Conservation (phyloP, 2,113 vertebrate genomes). For the Eclectus roratus region DNA sequence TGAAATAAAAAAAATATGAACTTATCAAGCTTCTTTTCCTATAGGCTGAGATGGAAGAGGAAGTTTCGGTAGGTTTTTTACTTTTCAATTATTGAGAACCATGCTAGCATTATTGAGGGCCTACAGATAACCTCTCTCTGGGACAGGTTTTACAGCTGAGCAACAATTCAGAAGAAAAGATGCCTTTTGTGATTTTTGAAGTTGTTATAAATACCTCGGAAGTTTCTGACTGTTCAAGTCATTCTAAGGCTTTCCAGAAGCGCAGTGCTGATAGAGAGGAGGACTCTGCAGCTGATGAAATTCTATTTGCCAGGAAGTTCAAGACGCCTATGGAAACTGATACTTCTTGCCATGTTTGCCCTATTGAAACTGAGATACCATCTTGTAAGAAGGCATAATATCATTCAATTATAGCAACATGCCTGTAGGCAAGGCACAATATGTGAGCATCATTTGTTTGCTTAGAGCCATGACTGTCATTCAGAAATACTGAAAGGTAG, state of each 20-base stretch:
- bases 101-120: background rate
- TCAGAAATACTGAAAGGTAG: constrained; percentile 61
- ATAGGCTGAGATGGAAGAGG: background rate
- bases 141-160: background rate
- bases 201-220: background rate
- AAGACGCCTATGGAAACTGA: background rate
- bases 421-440: constrained; percentile 61
- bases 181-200: background rate
- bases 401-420: constrained; percentile 35
- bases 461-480: constrained; percentile 44
- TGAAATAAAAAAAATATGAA: background rate
- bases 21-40: background rate
- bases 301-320: constrained; percentile 19
- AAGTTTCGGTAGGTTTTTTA: background rate
- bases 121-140: background rate
- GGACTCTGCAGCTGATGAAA: background rate
- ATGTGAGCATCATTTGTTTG: constrained; percentile 62
- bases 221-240: background rate
- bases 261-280: fast-evolving
- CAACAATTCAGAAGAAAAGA: background rate
- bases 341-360: constrained; percentile 15
- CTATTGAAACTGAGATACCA: constrained; percentile 37
- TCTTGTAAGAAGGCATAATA: constrained; percentile 45
- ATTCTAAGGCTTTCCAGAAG: background rate
- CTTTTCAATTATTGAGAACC: background rate